phyloP scores from a whole-genome alignment of 2,113 vertebrate genomes.

The Melanostigma gelatinosum region DNA sequence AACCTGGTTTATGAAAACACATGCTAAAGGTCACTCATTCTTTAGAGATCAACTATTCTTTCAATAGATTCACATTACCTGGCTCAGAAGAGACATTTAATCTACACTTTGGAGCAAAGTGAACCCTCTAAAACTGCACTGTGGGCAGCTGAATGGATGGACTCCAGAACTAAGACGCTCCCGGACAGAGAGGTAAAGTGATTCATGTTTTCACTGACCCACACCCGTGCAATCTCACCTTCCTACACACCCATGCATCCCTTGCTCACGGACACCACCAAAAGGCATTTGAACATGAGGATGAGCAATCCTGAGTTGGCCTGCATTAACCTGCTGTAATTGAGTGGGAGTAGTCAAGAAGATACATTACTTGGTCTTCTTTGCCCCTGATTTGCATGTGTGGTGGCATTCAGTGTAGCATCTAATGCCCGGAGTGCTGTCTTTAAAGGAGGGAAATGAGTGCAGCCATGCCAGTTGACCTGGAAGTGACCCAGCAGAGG shows the following conservation, averaged over 20 bases:
- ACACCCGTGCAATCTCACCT: constrained; percentile 38
- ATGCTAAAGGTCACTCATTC: constrained; percentile 27
- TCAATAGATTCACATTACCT: constrained; percentile 45
- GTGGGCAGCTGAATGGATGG: constrained; percentile 42
- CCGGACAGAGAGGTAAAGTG: constrained; percentile 32
- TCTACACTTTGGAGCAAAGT: constrained; percentile 35
- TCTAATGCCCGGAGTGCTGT: constrained; percentile 22
- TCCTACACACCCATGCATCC: constrained; percentile 33
- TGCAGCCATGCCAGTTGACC: constrained; percentile 30
- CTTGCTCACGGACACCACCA: constrained; percentile 27
- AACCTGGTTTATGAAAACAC: neutral
- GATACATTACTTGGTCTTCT: constrained; percentile 72
- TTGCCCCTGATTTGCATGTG: constrained; percentile 54
- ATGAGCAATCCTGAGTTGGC: constrained; percentile 59
- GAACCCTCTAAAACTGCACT: constrained; percentile 32
- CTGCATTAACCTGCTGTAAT: constrained; percentile 77
- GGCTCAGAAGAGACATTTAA: constrained; percentile 38
- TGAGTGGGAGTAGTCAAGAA: constrained; percentile 75
- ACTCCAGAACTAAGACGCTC: constrained; percentile 12
- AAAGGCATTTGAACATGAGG: constrained; percentile 37
- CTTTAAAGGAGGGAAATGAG: constrained; percentile 42
- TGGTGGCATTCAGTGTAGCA: constrained; percentile 46
- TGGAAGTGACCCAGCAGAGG: constrained; percentile 35
- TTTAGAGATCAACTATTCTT: constrained; percentile 30
- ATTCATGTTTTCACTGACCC: constrained; percentile 57